A percentile compares a stretch with the other conserved stretches of the same genome.
phyloP scores from a whole-genome alignment of 2,888 invertebrate species.

The Barypeithes pellucidus region DNA sequence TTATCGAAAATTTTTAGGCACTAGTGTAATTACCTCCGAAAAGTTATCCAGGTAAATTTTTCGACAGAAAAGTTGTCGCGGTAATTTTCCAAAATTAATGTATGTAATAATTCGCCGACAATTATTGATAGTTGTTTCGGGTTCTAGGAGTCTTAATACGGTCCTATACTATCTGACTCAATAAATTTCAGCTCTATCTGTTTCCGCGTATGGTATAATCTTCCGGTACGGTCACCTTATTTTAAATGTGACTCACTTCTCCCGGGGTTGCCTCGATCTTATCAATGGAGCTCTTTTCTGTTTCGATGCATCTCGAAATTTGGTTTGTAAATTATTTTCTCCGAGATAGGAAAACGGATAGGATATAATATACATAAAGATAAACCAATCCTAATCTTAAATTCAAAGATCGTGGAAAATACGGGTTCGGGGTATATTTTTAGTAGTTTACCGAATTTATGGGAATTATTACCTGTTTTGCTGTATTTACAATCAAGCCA shows the following conservation, averaged over 20 bases:
- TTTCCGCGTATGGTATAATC: slow-evolving; percentile 34
- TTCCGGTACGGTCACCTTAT: slow-evolving; percentile 37
- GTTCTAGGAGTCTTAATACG: too few relatives aligned
- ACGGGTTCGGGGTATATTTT: slow-evolving; percentile 5
- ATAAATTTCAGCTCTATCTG: slow-evolving; percentile 22
- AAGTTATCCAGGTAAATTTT: too few relatives aligned
- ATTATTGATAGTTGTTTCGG: too few relatives aligned
- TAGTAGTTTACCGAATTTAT: slow-evolving; percentile 1
- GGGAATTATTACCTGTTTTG: background rate
- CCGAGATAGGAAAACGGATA: slow-evolving; percentile 33
- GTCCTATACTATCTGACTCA: background rate
- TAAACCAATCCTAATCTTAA: slow-evolving; percentile 8
- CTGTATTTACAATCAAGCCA: too few relatives aligned
- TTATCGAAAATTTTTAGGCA: too few relatives aligned
- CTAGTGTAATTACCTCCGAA: too few relatives aligned
- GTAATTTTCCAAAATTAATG: too few relatives aligned
- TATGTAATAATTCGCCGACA: too few relatives aligned
- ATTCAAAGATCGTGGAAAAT: background rate
- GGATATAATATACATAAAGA: slow-evolving; percentile 24
- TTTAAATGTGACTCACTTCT: slow-evolving; percentile 35
- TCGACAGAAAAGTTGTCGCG: too few relatives aligned
- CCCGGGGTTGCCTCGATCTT: slow-evolving; percentile 15
- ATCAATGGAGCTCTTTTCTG: slow-evolving; percentile 43
- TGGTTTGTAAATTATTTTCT: slow-evolving; percentile 45
- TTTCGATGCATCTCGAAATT: slow-evolving; percentile 42